A percentile compares a stretch with the other conserved stretches of the same genome.
Conservation (phyloP, 2,113 vertebrate species). For the Corynorhinus townsendii region DNA sequence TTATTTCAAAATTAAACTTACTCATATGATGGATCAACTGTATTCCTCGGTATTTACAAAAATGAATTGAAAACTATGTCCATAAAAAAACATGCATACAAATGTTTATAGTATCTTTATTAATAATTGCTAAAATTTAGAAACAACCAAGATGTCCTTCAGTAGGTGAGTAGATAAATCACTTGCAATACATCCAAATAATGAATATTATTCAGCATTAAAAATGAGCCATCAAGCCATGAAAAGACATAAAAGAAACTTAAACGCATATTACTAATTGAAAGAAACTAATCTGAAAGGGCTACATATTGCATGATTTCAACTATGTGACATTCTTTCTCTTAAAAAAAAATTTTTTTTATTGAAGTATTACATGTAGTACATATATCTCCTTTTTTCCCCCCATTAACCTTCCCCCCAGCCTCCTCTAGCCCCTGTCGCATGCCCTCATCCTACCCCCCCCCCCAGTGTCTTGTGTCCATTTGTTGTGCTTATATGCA, state of each 20-base stretch:
- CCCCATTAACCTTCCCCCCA: no score
- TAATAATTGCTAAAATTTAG: background rate
- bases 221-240: background rate
- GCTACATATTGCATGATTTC: background rate
- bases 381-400: no score
- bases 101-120: background rate
- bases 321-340: background rate
- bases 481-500: no score
- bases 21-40: background rate
- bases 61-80: background rate
- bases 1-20: background rate
- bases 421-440: no score
- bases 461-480: no score
- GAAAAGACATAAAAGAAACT: background rate
- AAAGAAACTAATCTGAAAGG: background rate
- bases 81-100: background rate
- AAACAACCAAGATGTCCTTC: background rate
- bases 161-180: background rate
- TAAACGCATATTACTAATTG: background rate
- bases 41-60: background rate
- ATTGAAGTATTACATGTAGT: no score
- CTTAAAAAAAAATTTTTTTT: no score
- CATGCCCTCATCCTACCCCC: no score
- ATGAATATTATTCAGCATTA: background rate
- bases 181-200: background rate